Percentiles rank a stretch among this genome's conserved stretches.
Conservation (phyloP, 2,888 invertebrate species). For the Lissocephala sabroskyi region DNA sequence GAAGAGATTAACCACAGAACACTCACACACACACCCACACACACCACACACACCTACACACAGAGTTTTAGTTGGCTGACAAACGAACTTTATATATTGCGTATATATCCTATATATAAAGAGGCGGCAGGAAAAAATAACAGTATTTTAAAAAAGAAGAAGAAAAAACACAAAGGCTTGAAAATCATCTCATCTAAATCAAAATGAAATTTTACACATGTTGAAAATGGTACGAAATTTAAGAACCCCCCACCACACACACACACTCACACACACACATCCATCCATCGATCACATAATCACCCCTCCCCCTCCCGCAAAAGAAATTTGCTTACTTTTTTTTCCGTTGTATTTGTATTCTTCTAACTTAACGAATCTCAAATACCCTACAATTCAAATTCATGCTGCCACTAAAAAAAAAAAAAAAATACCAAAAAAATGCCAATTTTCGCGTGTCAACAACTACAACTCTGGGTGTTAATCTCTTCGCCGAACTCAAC, state of each 20-base stretch:
- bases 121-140: slow-evolving; percentile 20
- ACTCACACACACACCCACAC: slow-evolving; percentile 32
- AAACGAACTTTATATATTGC: slow-evolving; percentile 15
- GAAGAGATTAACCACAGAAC: slow-evolving; percentile 72
- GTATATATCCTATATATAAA: slow-evolving; percentile 34
- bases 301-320: background rate
- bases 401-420: slow-evolving; percentile 52
- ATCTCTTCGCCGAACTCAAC: slow-evolving; percentile 71
- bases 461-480: slow-evolving; percentile 68
- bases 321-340: slow-evolving; percentile 15
- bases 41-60: slow-evolving; percentile 25
- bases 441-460: slow-evolving; percentile 64
- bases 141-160: slow-evolving; percentile 21
- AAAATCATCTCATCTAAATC: slow-evolving; percentile 73
- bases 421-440: slow-evolving; percentile 29
- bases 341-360: no score
- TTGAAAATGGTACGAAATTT: slow-evolving; percentile 15
- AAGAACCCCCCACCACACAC: slow-evolving; percentile 1
- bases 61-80: slow-evolving; percentile 61
- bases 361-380: no score
- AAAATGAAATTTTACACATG: slow-evolving; percentile 60
- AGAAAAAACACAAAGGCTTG: slow-evolving; percentile 72
- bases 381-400: slow-evolving; percentile 44
- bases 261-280: slow-evolving; percentile 5
- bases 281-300: slow-evolving; percentile 6